Percentiles rank a stretch among this genome's conserved stretches.
Conservation (phyloP, 2,888 invertebrate species). For the Macrosiphum euphorbiae region DNA sequence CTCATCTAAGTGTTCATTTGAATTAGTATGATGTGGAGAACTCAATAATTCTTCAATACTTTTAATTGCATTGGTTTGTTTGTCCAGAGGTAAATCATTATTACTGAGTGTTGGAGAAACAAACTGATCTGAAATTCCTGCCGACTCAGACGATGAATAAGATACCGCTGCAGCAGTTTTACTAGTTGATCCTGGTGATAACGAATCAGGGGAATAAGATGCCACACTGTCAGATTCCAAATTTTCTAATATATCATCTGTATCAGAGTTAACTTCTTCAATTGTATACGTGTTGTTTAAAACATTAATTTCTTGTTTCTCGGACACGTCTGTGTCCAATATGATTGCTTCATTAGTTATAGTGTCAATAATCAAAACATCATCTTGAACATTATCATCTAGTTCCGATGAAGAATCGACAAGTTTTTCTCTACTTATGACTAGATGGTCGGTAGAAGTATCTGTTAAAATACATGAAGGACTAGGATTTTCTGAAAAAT, state of each 20-base stretch:
- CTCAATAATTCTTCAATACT: constrained; percentile 53
- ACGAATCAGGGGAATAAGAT: constrained; percentile 64
- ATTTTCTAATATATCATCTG: constrained; percentile 61
- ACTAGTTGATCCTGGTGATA: constrained; percentile 65
- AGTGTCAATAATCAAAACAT: constrained; percentile 72
- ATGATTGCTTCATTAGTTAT: constrained; percentile 72
- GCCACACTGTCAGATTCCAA: constrained; percentile 65
- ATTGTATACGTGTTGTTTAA: constrained; percentile 66
- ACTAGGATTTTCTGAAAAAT: constrained; percentile 64
- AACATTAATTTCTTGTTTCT: constrained; percentile 47
- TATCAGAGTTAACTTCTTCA: constrained; percentile 63
- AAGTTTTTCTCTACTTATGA: constrained; percentile 59
- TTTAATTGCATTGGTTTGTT: constrained; percentile 63
- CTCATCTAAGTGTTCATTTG: constrained; percentile 31
- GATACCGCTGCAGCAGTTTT: constrained; percentile 65
- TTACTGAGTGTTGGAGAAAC: constrained; percentile 68
- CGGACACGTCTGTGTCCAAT: constrained; percentile 69
- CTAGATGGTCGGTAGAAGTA: constrained; percentile 56
- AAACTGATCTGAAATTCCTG: constrained; percentile 68
- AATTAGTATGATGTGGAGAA: constrained; percentile 19
- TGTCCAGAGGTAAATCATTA: constrained; percentile 66
- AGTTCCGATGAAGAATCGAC: constrained; percentile 60
- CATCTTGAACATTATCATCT: constrained; percentile 69
- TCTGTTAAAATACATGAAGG: constrained; percentile 62
- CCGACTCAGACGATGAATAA: constrained; percentile 65